Evolutionary conservation across 2,888 invertebrate species (phyloP).

Genomic region (Noctua comes): DNA sequence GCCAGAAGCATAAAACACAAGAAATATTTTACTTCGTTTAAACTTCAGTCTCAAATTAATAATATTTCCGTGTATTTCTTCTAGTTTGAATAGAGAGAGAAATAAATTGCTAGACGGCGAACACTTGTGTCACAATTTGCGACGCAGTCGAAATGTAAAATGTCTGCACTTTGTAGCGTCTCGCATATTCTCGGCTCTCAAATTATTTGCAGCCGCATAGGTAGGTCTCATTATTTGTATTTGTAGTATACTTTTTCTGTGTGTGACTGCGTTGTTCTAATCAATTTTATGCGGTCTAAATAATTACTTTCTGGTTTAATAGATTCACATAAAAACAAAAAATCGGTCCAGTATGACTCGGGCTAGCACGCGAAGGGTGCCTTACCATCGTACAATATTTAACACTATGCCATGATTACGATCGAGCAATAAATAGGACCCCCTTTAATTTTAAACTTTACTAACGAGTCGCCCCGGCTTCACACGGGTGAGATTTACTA

Average conservation of each 20-base stretch:
- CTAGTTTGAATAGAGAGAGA: constrained; percentile 14
- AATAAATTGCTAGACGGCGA: constrained; percentile 40
- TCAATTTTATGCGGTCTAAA: not conserved
- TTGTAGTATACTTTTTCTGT: not conserved
- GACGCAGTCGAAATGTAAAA: constrained; percentile 31
- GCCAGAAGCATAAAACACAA: not conserved
- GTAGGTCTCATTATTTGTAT: constrained; percentile 7
- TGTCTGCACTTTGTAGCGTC: constrained; percentile 11
- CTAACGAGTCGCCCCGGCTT: no score
- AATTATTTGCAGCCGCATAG: not conserved
- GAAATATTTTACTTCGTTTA: not conserved
- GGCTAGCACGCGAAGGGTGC: no score
- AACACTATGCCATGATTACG: not conserved
- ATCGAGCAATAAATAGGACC: not conserved
- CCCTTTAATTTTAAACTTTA: no score
- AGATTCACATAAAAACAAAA: not conserved
- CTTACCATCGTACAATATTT: not conserved
- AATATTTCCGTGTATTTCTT: constrained; percentile 16
- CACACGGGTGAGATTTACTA: no score
- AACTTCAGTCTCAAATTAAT: constrained; percentile 12
- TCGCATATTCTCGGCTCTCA: constrained; percentile 7
- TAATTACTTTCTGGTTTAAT: not conserved
- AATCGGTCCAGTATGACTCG: no score
- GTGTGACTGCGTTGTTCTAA: not conserved
- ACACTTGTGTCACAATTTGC: constrained; percentile 37